phyloP scores from a whole-genome alignment of 2,888 invertebrate species.

The Harpagoxenus sublaevis region DNA sequence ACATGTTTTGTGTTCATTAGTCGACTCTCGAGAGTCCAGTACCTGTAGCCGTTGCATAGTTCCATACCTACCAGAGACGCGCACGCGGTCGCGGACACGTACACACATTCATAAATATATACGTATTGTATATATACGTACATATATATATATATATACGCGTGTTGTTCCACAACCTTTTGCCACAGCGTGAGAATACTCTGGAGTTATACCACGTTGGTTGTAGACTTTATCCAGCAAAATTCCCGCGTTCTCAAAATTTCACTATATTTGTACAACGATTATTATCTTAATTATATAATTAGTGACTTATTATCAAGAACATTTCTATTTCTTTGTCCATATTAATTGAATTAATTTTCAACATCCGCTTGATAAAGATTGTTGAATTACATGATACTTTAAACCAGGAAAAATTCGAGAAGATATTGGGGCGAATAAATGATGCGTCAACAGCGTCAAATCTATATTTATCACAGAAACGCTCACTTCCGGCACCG shows the following conservation, averaged over 20 bases:
- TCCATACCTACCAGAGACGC: constrained; percentile 58
- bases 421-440: constrained; percentile 43
- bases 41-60: constrained; percentile 67
- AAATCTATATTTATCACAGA: constrained; percentile 60
- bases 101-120: constrained; percentile 22
- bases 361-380: background rate
- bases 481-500: constrained; percentile 55
- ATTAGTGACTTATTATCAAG: background rate
- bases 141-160: constrained; percentile 22
- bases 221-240: constrained; percentile 25
- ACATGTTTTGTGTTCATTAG: constrained; percentile 86
- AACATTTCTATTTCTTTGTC: background rate
- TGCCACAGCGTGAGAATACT: constrained; percentile 79
- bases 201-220: constrained; percentile 54
- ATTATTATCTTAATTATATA: too few relatives aligned
- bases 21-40: constrained; percentile 76
- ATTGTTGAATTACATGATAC: background rate
- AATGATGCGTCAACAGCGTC: constrained; percentile 61
- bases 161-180: constrained; percentile 73
- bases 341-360: background rate
- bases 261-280: background rate
- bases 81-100: constrained; percentile 26
- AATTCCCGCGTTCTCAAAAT: constrained; percentile 47
- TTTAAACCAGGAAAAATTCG: constrained; percentile 7
- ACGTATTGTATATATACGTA: background rate